These are phyloP conservation scores for Delphinus delphis DNA, from an alignment of 2,113 vertebrate genomes.

Conservation along the genomic window DNA sequence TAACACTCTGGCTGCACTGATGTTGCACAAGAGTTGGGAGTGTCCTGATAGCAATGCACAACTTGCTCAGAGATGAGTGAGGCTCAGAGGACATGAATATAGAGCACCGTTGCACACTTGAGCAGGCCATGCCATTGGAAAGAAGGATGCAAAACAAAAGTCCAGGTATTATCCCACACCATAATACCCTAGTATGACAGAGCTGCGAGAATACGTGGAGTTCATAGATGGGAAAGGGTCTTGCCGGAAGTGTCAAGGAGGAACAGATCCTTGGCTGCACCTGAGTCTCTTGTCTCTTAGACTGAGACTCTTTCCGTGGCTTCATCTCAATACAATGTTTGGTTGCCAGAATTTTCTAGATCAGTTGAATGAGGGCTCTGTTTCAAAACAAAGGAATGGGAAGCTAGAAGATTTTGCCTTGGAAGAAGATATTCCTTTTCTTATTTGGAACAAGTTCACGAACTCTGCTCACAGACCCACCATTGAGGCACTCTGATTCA, in stretches of 20 bases:
- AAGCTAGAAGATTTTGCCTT: background rate
- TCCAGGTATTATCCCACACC: background rate
- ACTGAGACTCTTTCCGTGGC: background rate
- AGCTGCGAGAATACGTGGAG: background rate
- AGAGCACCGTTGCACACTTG: background rate
- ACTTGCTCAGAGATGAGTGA: background rate
- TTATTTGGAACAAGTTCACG: background rate
- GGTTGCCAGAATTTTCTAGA: background rate
- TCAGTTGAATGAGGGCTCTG: background rate
- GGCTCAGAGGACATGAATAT: background rate
- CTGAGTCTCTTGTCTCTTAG: background rate
- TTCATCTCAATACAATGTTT: background rate
- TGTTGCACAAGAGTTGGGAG: background rate
- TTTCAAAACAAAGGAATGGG: background rate
- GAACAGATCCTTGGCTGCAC: background rate
- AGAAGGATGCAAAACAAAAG: background rate
- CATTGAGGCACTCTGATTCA: background rate
- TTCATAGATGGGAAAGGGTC: background rate
- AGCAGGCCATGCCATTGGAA: background rate
- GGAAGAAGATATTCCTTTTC: background rate
- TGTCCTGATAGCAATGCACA: background rate
- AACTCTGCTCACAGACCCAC: background rate
- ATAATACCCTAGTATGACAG: background rate
- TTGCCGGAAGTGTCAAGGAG: background rate
- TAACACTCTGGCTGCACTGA: background rate